These are phyloP conservation scores for Pseudonaja textilis DNA, from an alignment of 2,113 vertebrate genomes.

Conservation along the genomic window DNA sequence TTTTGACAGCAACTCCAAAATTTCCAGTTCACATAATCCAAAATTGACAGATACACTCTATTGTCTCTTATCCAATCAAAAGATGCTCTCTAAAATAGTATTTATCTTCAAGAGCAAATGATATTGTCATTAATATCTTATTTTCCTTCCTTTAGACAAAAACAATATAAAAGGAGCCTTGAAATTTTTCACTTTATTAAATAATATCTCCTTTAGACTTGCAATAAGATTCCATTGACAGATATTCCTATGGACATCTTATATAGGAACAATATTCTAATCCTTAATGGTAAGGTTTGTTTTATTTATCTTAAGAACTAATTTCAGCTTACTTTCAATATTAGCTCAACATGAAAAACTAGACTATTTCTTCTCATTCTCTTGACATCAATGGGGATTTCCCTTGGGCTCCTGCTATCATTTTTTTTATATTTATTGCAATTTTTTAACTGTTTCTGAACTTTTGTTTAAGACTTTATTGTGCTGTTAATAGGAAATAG, in stretches of 20 bases:
- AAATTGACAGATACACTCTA: not conserved
- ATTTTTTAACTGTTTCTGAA: not conserved
- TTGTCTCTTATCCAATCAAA: not conserved
- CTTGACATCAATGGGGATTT: not conserved
- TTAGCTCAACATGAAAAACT: not conserved
- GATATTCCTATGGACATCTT: not conserved
- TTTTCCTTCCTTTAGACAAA: not conserved
- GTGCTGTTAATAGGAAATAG: not conserved
- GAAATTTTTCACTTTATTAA: not conserved
- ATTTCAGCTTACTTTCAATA: not conserved
- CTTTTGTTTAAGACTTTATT: not conserved
- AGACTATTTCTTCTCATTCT: not conserved
- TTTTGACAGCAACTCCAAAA: too few species aligned
- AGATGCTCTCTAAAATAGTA: not conserved
- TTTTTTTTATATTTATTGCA: constrained; percentile 14
- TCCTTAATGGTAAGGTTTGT: not conserved
- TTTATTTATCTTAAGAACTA: not conserved
- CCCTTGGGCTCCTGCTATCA: not conserved
- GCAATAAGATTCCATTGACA: not conserved
- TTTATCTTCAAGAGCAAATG: not conserved
- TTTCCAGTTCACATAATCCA: not conserved
- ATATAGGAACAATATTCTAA: not conserved
- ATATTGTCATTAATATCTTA: not conserved
- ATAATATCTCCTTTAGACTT: not conserved
- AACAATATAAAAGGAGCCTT: not conserved